Percentiles rank a stretch among this genome's conserved stretches.
phyloP scores from a whole-genome alignment of 2,797 vertebrate genomes.

The Acipenser transmontanus region DNA sequence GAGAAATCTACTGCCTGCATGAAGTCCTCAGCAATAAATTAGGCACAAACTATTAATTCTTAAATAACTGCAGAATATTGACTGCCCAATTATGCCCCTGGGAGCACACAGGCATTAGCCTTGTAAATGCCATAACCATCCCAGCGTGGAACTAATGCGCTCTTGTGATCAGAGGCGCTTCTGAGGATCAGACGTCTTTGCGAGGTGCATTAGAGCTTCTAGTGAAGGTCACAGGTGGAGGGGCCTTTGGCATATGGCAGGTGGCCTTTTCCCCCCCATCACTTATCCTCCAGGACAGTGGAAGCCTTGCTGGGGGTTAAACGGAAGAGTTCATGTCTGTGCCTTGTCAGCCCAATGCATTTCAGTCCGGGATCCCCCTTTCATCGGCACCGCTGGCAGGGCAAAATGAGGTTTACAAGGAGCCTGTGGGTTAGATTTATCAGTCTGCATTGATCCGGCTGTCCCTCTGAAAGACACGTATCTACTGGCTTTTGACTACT shows the following conservation, averaged over 20 bases:
- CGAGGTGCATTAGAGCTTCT: constrained; percentile 60
- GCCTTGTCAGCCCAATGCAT: constrained; percentile 2
- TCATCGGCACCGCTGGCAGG: constrained; percentile 11
- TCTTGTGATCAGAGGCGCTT: constrained; percentile 58
- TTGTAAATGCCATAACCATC: constrained; percentile 26
- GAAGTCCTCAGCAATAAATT: constrained; percentile 7
- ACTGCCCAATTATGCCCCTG: constrained; percentile 23
- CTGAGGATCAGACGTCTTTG: constrained; percentile 63
- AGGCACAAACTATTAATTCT: background rate
- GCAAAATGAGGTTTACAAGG: background rate
- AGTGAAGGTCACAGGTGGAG: constrained; percentile 34
- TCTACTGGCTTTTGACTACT: constrained; percentile 26
- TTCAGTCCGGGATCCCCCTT: constrained; percentile 21
- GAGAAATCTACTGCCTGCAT: background rate
- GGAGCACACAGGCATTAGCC: constrained; percentile 24
- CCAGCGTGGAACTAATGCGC: constrained; percentile 58
- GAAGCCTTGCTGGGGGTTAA: constrained; percentile 31
- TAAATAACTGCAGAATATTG: background rate
- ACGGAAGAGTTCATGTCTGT: constrained; percentile 37
- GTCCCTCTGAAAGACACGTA: constrained; percentile 24
- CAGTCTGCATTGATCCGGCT: constrained; percentile 43
- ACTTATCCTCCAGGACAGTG: constrained; percentile 39
- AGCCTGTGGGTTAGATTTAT: constrained; percentile 30
- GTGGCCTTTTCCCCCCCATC: constrained; percentile 23
- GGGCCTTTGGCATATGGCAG: constrained; percentile 46